Evolutionary conservation across 2,888 invertebrate genomes (phyloP).

Genomic region (Amphipoea oculea): DNA sequence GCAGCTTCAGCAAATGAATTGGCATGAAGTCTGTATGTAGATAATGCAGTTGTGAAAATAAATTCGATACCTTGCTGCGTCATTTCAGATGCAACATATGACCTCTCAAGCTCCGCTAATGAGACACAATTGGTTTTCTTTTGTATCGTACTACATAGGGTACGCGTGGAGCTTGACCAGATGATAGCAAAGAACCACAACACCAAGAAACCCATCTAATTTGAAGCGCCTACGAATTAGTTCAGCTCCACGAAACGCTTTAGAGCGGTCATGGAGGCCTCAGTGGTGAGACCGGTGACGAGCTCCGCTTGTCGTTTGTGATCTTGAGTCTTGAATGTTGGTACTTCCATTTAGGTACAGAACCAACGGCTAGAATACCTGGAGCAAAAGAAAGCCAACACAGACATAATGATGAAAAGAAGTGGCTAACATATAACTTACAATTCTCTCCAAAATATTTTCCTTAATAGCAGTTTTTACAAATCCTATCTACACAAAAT

Average conservation of each 20-base stretch:
- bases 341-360: neutral
- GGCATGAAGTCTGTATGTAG: neutral
- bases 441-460: conserved; percentile 49
- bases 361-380: neutral
- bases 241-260: neutral
- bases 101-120: no score
- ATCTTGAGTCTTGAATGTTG: neutral
- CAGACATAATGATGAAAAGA: conserved; percentile 21
- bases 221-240: no score
- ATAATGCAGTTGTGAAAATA: neutral
- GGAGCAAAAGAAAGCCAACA: neutral
- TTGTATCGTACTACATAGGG: no score
- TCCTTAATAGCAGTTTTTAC: conserved; percentile 61
- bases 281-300: neutral
- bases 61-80: neutral
- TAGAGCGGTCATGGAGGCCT: neutral
- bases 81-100: neutral
- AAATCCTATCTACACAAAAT: conserved; percentile 68
- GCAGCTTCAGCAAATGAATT: conserved; percentile 4
- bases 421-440: conserved; percentile 33
- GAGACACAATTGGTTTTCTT: no score
- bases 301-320: neutral
- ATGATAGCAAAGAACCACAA: neutral
- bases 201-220: neutral
- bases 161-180: no score